Evolutionary conservation across 2,113 vertebrate genomes (phyloP), one percentile per base, ranked within the genome.

Genomic region (Chroicocephalus ridibundus): DNA sequence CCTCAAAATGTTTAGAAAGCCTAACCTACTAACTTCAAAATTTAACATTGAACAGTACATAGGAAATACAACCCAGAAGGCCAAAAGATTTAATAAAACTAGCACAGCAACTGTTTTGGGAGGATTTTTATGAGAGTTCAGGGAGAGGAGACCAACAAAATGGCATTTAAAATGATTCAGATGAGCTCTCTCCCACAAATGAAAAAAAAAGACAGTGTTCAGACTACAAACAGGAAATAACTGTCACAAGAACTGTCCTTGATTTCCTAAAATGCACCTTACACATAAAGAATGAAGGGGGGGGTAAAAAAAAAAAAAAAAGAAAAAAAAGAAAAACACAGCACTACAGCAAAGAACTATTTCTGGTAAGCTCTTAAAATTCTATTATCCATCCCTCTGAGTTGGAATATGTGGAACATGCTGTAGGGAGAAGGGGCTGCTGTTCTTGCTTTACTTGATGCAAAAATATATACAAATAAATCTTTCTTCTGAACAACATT

Each of bases 81-180:
- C 64, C 52, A 49, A 15, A 92, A 82, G 38, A 90, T 86, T 83
- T 92, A 78, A 79, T 84, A 86, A 91, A 93, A 81, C 36, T 34
- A 88, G 49, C 44, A 82, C 44, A 92, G 19, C 25, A 68, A 70
- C 38, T 93, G 68, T 60, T 88, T 74, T 68, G 38, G 60, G 76
- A 60, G 24, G 25, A 78, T 49, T 91, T 90, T 93, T 92, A 83
- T 57, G 68, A 81, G 32, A 78, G n/a, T 58, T 94, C 76, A 81
- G 95, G 68, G 85, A 93, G 6, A 80, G 2, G 9, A 80, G 29
- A 86, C 77, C 24, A 90, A 92, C 71, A 57, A 86, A 90, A 5
- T 32, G 32, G n/a, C 60, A 92, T 90, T 88, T 92, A 55, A 93
- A 95, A 78, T 90, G 1, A 92, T 93, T 94, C 87, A 93, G 70